Evolutionary conservation across 2,888 invertebrate genomes (phyloP), one percentile per base, ranked within the genome.

Genomic region (Protonemura montana): DNA sequence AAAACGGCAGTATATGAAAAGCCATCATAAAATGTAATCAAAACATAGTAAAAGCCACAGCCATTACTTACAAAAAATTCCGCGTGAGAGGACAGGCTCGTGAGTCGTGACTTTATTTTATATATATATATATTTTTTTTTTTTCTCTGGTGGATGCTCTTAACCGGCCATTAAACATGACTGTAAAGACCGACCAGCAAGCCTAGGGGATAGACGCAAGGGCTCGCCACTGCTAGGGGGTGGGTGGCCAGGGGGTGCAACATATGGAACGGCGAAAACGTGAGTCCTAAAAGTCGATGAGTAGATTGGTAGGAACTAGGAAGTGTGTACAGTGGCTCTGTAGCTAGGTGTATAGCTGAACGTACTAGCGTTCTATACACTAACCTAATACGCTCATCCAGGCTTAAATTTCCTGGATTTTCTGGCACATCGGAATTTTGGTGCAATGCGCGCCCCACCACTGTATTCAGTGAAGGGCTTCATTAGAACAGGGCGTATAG

Each of bases 11-110:
- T n/a, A 21, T 59, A 59, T 59, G 59, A 59, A 59, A 59, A 59
- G 59, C 59, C 59, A 59, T 21, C 59, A 59, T 59, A 59, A 59
- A 59, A 59, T 59, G 59, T 59, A 59, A 59, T 59, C 59, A 59
- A 59, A 59, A 59, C 59, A 59, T 59, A 21, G 21, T 59, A 59
- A 59, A 59, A 59, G 5, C 10, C 35, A 3, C 10, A 6, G 35
- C 59, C 41, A 21, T 59, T 7, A 59, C 59, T 59, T 35, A 6
- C 59, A 16, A 2, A 59, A 59, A 59, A 59, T 59, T 59, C 59
- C 59, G 59, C 59, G 16, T 59, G 59, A 59, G 59, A 16, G 21
- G 59, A 59, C 59, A 59, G 13, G 2, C 59, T 59, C 59, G 21
- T 59, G 59, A 59, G 59, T 59, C 59, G 21, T 59, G 59, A 59